phyloP scores from a whole-genome alignment of 2,113 vertebrate genomes.

The Pionites leucogaster region DNA sequence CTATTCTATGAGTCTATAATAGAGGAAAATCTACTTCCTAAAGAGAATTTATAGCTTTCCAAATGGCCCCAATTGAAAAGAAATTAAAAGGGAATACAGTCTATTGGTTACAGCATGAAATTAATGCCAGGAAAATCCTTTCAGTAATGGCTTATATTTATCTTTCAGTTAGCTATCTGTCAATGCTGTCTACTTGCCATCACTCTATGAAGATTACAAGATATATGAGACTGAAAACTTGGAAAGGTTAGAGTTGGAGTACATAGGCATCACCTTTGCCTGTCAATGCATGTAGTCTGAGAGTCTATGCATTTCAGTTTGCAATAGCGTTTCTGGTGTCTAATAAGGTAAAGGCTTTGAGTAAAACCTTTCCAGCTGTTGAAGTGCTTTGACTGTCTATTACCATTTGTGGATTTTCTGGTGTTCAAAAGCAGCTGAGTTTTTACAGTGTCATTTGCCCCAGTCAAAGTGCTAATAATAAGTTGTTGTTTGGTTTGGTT shows the following conservation, averaged over 20 bases:
- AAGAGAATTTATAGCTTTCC: constrained; percentile 28
- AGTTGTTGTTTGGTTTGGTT: neutral
- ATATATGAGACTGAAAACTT: neutral
- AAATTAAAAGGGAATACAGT: neutral
- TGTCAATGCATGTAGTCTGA: neutral
- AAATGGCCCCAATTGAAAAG: constrained; percentile 2
- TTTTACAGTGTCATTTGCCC: neutral
- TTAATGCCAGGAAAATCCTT: constrained; percentile 20
- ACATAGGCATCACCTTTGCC: neutral
- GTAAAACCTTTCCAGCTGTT: neutral
- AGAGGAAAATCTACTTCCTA: neutral
- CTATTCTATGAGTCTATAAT: neutral
- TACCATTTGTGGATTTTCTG: neutral
- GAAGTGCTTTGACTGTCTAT: neutral
- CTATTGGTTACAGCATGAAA: neutral
- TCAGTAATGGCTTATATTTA: neutral
- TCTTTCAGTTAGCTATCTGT: neutral
- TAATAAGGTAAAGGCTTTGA: neutral
- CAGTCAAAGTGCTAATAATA: neutral
- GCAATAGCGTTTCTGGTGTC: neutral
- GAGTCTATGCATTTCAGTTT: neutral
- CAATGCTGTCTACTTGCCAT: neutral
- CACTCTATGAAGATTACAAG: neutral
- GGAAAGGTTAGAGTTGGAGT: neutral
- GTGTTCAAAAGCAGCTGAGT: neutral